Percentiles rank a stretch among this genome's conserved stretches.
phyloP scores from a whole-genome alignment of 2,797 vertebrate genomes.

The Cottoperca gobio region DNA sequence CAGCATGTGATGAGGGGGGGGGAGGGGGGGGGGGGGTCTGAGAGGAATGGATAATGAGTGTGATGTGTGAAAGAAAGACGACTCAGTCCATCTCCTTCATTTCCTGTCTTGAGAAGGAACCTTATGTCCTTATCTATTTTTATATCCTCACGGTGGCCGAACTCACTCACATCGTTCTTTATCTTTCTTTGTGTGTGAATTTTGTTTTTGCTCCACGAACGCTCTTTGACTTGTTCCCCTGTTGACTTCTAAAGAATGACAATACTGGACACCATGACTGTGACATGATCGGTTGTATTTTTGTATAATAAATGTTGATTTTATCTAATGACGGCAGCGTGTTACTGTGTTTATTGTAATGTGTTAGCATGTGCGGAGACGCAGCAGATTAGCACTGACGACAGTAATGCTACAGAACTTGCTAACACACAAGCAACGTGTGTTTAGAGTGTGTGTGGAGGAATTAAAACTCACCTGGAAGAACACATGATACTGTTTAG shows the following conservation, averaged over 20 bases:
- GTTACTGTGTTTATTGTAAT: conserved; percentile 1
- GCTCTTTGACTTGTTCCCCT: conserved; percentile 26
- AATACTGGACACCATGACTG: conserved; percentile 22
- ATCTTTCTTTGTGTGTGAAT: conserved; percentile 28
- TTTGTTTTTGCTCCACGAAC: conserved; percentile 18
- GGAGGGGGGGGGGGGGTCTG: conserved; percentile 37
- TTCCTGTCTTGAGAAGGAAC: conserved; percentile 76
- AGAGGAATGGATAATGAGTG: conserved; percentile 65
- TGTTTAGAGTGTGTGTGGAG: too few relatives aligned
- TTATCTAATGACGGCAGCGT: conserved; percentile 23
- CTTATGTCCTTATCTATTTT: conserved; percentile 76
- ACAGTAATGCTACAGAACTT: too few relatives aligned
- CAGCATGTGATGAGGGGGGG: conserved; percentile 47
- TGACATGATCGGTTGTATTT: conserved; percentile 60
- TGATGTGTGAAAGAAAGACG: conserved; percentile 72
- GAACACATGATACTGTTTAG: too few relatives aligned
- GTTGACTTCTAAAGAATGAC: conserved; percentile 38
- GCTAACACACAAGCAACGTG: too few relatives aligned
- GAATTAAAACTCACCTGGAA: too few relatives aligned
- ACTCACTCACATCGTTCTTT: conserved; percentile 55
- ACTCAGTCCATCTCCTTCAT: conserved; percentile 73
- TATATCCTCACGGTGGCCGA: conserved; percentile 54
- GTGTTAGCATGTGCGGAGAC: neutral
- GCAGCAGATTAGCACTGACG: too few relatives aligned
- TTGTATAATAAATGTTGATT: conserved; percentile 77